Percentiles rank a stretch among this genome's conserved stretches.
Evolutionary conservation across 2,888 invertebrate genomes (phyloP).

Genomic region (Drymonia ruficornis): DNA sequence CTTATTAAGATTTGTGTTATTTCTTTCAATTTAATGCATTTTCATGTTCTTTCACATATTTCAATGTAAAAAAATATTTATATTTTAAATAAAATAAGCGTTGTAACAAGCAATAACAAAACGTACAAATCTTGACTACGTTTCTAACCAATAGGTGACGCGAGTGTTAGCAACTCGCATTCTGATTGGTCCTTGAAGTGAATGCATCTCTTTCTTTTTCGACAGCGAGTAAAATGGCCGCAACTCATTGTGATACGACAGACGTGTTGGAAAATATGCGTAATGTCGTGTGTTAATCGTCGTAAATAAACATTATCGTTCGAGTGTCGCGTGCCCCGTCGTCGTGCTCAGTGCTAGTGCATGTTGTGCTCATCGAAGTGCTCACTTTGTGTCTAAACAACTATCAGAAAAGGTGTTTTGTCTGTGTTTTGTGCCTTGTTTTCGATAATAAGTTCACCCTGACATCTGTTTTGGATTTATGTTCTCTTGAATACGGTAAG

Average conservation of each 20-base stretch:
- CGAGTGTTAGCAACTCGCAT: slow-evolving; percentile 4
- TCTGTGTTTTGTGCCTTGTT: slow-evolving; percentile 79
- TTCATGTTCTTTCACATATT: too few species aligned
- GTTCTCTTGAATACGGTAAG: slow-evolving; percentile 78
- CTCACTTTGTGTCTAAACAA: slow-evolving; percentile 53
- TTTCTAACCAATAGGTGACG: slow-evolving; percentile 20
- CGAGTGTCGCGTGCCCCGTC: slow-evolving; percentile 49
- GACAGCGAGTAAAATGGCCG: slow-evolving; percentile 76
- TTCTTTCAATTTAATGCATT: too few species aligned
- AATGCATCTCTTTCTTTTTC: slow-evolving; percentile 58
- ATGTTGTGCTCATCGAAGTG: slow-evolving; percentile 62
- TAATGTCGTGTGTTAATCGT: slow-evolving; percentile 56
- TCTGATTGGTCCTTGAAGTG: slow-evolving; percentile 44
- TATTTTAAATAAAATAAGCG: too few species aligned
- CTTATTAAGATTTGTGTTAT: too few species aligned
- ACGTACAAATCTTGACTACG: not conserved
- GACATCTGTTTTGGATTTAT: slow-evolving; percentile 79
- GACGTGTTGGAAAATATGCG: slow-evolving; percentile 71
- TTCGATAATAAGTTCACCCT: slow-evolving; percentile 66
- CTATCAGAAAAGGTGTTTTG: slow-evolving; percentile 63
- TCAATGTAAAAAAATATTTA: too few species aligned
- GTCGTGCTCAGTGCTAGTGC: slow-evolving; percentile 64
- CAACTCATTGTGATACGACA: slow-evolving; percentile 66
- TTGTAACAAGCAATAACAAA: not conserved
- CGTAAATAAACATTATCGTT: slow-evolving; percentile 72